Evolutionary conservation across 2,888 invertebrate species (phyloP).

Genomic region (Corythucha ciliata): DNA sequence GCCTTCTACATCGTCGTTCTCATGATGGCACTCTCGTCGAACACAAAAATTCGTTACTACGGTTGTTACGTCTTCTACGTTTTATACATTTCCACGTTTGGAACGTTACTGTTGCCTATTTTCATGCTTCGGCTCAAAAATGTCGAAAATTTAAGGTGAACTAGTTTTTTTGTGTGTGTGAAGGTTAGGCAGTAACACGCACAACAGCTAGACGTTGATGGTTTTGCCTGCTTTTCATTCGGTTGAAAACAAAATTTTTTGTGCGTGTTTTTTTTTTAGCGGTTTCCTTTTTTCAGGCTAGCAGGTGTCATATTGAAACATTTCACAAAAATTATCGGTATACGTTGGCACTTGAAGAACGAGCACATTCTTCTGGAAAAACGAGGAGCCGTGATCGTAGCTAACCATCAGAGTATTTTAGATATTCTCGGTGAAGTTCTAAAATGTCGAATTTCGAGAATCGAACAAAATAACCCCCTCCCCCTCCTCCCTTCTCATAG

Average conservation of each 20-base stretch:
- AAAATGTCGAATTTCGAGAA: background rate
- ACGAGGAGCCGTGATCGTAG: conserved; percentile 72
- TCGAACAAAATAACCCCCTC: background rate
- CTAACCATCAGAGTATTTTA: conserved; percentile 86
- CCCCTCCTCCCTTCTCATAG: conserved; percentile 43
- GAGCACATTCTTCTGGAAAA: conserved; percentile 67
- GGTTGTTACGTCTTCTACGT: conserved; percentile 35
- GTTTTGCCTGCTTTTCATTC: no score
- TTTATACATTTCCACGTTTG: conserved; percentile 26
- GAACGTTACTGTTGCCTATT: conserved; percentile 33
- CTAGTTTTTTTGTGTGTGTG: conserved; percentile 35
- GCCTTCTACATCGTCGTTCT: conserved; percentile 23
- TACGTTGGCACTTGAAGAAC: conserved; percentile 70
- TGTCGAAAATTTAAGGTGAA: conserved; percentile 49
- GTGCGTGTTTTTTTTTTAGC: conserved; percentile 2
- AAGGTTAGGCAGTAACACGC: background rate
- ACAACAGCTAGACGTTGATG: background rate
- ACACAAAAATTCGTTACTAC: conserved; percentile 33
- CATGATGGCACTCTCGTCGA: conserved; percentile 30
- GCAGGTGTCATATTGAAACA: conserved; percentile 61
- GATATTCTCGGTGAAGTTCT: conserved; percentile 69
- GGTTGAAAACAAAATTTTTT: background rate
- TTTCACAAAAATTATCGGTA: conserved; percentile 62
- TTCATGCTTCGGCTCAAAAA: conserved; percentile 35
- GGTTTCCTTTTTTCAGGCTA: conserved; percentile 46